Evolutionary conservation across 2,797 vertebrate species (phyloP).

Genomic region (Sebastes nivosus): DNA sequence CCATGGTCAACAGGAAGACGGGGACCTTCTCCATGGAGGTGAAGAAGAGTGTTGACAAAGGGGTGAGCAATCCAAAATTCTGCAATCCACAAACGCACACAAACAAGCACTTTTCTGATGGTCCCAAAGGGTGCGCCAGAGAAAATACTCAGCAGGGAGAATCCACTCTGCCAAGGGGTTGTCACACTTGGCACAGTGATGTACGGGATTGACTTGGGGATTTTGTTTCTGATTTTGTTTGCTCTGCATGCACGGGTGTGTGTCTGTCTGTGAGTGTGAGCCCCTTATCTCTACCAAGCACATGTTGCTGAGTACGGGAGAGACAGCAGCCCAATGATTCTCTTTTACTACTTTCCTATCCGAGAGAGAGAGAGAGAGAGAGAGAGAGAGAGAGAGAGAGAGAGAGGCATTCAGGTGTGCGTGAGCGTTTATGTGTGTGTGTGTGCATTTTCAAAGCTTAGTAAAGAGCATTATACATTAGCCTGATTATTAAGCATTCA

Average conservation of each 20-base stretch:
- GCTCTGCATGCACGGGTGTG: slow-evolving; percentile 65
- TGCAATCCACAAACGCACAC: slow-evolving; percentile 2
- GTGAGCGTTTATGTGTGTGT: background rate
- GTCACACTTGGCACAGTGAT: slow-evolving; percentile 62
- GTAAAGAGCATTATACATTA: slow-evolving; percentile 41
- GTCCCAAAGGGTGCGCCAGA: slow-evolving; percentile 38
- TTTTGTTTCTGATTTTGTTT: slow-evolving; percentile 75
- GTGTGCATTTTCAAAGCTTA: slow-evolving; percentile 48
- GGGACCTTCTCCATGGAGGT: slow-evolving; percentile 98
- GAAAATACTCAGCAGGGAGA: slow-evolving; percentile 55
- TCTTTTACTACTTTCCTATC: slow-evolving; percentile 51
- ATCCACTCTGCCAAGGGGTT: slow-evolving; percentile 57
- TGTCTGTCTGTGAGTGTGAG: slow-evolving; percentile 60
- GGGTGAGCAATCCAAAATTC: slow-evolving; percentile 83
- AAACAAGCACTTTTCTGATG: slow-evolving; percentile 28
- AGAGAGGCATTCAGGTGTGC: slow-evolving; percentile 34
- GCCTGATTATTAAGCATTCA: slow-evolving; percentile 50
- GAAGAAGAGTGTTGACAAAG: slow-evolving; percentile 98
- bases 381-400: slow-evolving; percentile 13
- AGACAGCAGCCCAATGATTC: slow-evolving; percentile 64
- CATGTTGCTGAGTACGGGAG: slow-evolving; percentile 75
- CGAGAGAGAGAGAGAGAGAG: slow-evolving; percentile 25
- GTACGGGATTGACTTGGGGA: slow-evolving; percentile 66
- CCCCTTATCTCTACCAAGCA: slow-evolving; percentile 80
- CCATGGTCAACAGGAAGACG: slow-evolving; percentile 98